phyloP scores from a whole-genome alignment of 2,113 vertebrate genomes.

The Ochotona curzoniae region DNA sequence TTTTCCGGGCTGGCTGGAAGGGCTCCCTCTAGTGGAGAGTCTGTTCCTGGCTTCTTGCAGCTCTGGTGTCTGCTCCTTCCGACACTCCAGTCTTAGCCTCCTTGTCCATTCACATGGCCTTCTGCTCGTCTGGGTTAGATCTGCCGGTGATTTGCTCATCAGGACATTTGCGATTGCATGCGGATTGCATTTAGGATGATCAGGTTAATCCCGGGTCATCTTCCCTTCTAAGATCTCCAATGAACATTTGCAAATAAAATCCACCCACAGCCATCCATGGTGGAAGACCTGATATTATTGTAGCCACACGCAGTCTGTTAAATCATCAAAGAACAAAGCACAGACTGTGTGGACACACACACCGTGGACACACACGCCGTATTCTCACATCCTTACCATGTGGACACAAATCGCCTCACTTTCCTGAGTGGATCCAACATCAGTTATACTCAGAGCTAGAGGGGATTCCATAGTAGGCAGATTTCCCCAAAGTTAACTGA shows the following conservation, averaged over 20 bases:
- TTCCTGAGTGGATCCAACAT: too few species aligned
- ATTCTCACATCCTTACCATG: neutral
- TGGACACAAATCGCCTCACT: neutral
- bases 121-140: neutral
- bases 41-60: neutral
- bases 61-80: neutral
- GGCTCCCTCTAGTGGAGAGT: neutral
- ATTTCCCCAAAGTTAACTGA: neutral
- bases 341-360: too few species aligned
- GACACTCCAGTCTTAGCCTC: too few species aligned
- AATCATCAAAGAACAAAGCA: too few species aligned
- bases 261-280: neutral
- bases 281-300: neutral
- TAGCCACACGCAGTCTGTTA: neutral
- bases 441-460: neutral
- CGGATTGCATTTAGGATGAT: neutral
- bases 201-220: neutral
- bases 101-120: neutral
- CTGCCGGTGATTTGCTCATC: neutral
- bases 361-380: too few species aligned
- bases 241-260: neutral
- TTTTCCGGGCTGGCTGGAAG: neutral
- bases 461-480: too few species aligned
- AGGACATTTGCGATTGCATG: neutral
- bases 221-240: neutral